Conservation (phyloP, 2,797 vertebrate species). For the Onychomys leucogaster region DNA sequence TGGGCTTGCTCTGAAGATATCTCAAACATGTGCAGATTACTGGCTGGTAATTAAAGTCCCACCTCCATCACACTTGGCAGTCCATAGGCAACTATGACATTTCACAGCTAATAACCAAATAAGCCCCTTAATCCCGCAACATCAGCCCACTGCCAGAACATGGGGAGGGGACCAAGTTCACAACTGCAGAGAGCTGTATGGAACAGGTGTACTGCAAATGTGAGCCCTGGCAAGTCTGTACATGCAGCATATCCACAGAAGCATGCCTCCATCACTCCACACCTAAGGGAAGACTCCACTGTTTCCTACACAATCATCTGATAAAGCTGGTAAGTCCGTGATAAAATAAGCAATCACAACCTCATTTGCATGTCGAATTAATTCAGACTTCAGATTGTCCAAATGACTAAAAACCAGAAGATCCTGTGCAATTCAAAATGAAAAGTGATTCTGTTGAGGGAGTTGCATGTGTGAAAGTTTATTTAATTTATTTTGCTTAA, state of each 20-base stretch:
- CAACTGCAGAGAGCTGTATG: background rate
- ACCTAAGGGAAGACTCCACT: background rate
- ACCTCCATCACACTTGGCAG: slow-evolving; percentile 51
- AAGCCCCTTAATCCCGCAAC: slow-evolving; percentile 59
- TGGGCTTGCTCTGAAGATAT: slow-evolving; percentile 14
- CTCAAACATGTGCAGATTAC: slow-evolving; percentile 30
- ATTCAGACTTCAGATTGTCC: slow-evolving; percentile 27
- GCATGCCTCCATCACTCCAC: background rate
- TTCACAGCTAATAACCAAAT: slow-evolving; percentile 72
- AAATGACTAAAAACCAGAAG: slow-evolving; percentile 22
- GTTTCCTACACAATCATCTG: background rate
- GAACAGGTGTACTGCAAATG: background rate
- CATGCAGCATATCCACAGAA: fast-evolving
- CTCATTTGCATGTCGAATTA: slow-evolving; percentile 47
- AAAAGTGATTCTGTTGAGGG: background rate
- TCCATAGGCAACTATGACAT: slow-evolving; percentile 55
- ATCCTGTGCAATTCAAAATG: background rate
- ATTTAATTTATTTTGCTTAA: background rate
- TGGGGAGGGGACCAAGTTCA: fast-evolving
- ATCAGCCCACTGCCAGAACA: background rate
- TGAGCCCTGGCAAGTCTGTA: background rate
- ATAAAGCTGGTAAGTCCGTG: slow-evolving; percentile 42
- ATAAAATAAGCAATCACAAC: background rate
- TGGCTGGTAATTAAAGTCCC: slow-evolving; percentile 64
- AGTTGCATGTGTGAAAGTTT: background rate